These are phyloP conservation scores for Campopleginae sp. DNA, from an alignment of 2,888 invertebrate genomes.

Conservation along the genomic window DNA sequence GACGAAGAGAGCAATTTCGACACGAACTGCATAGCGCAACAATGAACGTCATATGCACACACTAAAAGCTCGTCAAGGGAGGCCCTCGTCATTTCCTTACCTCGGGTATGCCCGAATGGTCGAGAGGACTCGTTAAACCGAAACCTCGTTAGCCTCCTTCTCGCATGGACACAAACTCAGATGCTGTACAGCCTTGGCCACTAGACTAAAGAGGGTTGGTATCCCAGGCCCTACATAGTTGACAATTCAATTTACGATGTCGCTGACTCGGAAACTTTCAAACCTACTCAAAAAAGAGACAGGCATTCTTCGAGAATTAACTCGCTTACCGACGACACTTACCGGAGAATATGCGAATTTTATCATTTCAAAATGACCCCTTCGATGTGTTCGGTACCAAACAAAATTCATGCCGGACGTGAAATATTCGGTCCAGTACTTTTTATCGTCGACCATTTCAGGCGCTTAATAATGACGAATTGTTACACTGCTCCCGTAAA, in stretches of 20 bases:
- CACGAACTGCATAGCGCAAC: conserved; percentile 35
- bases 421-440: neutral
- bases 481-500: neutral
- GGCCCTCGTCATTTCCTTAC: conserved; percentile 35
- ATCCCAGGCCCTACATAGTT: conserved; percentile 22
- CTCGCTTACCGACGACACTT: neutral
- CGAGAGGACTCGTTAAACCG: conserved; percentile 58
- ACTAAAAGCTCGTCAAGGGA: conserved; percentile 53
- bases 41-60: conserved; percentile 42
- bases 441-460: neutral
- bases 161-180: conserved; percentile 54
- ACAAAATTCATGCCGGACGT: neutral
- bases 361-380: neutral
- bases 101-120: conserved; percentile 35
- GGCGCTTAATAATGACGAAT: neutral
- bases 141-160: conserved; percentile 57
- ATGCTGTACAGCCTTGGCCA: conserved; percentile 37
- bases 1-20: conserved; percentile 25
- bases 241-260: conserved; percentile 40
- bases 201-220: conserved; percentile 38
- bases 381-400: neutral
- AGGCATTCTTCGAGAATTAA: conserved; percentile 7
- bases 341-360: neutral
- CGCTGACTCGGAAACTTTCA: conserved; percentile 5
- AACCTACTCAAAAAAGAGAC: neutral